Evolutionary conservation across 2,888 invertebrate species (phyloP), one percentile per base, ranked within the genome.

Genomic region (Ganaspis brasiliensis): DNA sequence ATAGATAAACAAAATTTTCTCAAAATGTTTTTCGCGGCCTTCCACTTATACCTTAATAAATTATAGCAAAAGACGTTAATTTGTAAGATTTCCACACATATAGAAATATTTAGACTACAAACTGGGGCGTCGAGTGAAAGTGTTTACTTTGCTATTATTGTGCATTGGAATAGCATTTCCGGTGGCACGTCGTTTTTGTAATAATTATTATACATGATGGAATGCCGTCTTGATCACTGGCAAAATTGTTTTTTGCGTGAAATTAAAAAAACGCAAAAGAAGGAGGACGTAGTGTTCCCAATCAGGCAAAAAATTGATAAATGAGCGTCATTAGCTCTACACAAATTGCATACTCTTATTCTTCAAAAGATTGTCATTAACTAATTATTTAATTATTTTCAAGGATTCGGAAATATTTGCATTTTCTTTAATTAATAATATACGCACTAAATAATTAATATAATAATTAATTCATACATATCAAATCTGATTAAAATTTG

Each of bases 61-160:
- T 45, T 67, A 45, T 67, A 67, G 40, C 21, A 14, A 63, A 67
- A 24, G 40, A 19, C 37, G 63, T 45, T 21, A n/a, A 67, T 40
- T 45, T 67, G 3, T 24, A 21, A 21, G n/a, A 67, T 67, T 21
- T 40, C 35, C 37, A 12, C 19, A 56, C 37, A 12, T 16, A 56
- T 56, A 40, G 16, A 72, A 72, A 35, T 55, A 52, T 37, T 55
- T 56, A 56, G 72, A 55, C 72, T 55, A 52, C 16, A 52, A 74
- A 74, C 74, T 49, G 24, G 74, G n/a, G 63, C 63, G 26, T 8
- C 19, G 63, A 61, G 63, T 74, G 63, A 74, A 63, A 63, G 74
- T 52, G 52, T 52, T 63, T 21, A 19, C 74, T 56, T 72, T 52
- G 31, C 55, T 71, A 35, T 71, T 71, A 49, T 61, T 61, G 61